Evolutionary conservation across 2,888 invertebrate genomes (phyloP).

Genomic region (Drosophila rubida): DNA sequence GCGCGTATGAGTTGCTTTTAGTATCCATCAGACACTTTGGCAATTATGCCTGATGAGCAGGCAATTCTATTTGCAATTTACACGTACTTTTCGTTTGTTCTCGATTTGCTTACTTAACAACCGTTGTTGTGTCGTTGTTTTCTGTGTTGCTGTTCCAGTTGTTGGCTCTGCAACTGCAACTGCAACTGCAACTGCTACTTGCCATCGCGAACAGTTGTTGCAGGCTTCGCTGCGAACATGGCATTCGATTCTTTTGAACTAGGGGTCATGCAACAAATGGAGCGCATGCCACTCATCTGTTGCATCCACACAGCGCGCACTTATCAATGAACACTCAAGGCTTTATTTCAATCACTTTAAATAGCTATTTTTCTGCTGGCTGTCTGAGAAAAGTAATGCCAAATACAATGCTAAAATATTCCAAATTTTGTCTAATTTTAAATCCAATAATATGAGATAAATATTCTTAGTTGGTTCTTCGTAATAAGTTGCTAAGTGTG

Average conservation of each 20-base stretch:
- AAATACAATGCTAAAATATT: no score
- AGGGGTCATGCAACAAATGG: slow-evolving; percentile 51
- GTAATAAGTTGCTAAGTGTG: no score
- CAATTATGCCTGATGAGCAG: slow-evolving; percentile 14
- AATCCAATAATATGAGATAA: no score
- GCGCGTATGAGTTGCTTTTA: slow-evolving; percentile 1
- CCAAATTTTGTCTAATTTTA: no score
- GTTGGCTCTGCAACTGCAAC: no score
- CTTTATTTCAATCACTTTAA: no score
- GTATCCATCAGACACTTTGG: slow-evolving; percentile 10
- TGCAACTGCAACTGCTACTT: no score
- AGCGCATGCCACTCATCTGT: slow-evolving; percentile 18
- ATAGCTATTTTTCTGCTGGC: no score
- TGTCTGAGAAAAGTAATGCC: no score
- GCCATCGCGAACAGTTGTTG: slow-evolving; percentile 20
- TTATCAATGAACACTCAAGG: neutral
- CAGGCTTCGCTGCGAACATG: slow-evolving; percentile 36
- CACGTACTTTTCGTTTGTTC: slow-evolving; percentile 43
- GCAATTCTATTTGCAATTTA: slow-evolving; percentile 29
- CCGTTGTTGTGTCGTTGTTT: slow-evolving; percentile 21
- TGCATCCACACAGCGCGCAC: neutral
- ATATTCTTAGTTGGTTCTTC: no score
- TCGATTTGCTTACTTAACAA: slow-evolving; percentile 50
- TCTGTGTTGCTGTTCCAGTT: slow-evolving; percentile 8
- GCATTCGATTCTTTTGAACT: slow-evolving; percentile 56